Conservation (phyloP, 2,888 invertebrate species). For the Tryphoninae sp. region DNA sequence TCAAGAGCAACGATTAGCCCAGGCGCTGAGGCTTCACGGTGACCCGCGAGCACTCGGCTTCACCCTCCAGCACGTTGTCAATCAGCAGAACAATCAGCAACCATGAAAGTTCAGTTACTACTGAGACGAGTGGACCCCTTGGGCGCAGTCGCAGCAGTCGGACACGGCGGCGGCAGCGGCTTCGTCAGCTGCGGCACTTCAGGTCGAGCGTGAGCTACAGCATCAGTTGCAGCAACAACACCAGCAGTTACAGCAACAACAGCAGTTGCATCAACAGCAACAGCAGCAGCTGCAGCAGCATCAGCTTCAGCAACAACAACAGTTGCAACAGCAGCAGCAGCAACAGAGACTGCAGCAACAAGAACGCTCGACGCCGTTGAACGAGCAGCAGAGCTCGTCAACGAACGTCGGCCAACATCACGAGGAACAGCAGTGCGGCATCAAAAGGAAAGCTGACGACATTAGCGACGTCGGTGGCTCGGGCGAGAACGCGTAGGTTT, state of each 20-base stretch:
- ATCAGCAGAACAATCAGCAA: constrained; percentile 83
- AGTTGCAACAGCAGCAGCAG: constrained; percentile 69
- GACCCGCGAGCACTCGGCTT: constrained; percentile 92
- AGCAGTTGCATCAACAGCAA: constrained; percentile 69
- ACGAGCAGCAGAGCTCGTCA: constrained; percentile 69
- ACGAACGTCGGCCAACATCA: constrained; percentile 66
- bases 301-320: constrained; percentile 67
- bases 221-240: constrained; percentile 72
- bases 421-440: constrained; percentile 74
- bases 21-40: constrained; percentile 90
- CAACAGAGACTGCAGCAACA: constrained; percentile 72
- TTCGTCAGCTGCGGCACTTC: constrained; percentile 69
- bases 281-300: constrained; percentile 69
- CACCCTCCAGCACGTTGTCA: constrained; percentile 84
- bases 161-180: constrained; percentile 69
- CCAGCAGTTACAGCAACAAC: constrained; percentile 73
- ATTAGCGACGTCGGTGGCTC: constrained; percentile 73
- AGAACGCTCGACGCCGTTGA: constrained; percentile 70
- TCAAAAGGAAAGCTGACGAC: constrained; percentile 79
- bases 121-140: constrained; percentile 84
- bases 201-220: constrained; percentile 66
- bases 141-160: constrained; percentile 73
- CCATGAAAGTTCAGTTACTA: constrained; percentile 92
- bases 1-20: constrained; percentile 91
- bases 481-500: constrained; percentile 74